Conservation (phyloP, 2,888 invertebrate species). For the Gymnosoma rotundatum region DNA sequence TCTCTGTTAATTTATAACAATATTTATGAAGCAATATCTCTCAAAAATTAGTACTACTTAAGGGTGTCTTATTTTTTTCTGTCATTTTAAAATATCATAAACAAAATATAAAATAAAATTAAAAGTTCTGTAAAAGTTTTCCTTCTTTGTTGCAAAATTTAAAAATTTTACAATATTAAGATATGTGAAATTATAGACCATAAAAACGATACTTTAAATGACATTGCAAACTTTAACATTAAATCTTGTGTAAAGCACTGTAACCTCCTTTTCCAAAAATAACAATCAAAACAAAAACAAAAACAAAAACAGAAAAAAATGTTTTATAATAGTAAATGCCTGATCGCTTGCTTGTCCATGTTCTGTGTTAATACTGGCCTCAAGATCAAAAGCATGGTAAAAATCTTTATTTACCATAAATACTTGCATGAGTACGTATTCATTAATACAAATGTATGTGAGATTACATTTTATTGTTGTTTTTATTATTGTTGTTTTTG, state of each 20-base stretch:
- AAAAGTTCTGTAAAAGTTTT: not conserved
- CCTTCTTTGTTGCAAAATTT: not conserved
- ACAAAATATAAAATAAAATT: not conserved
- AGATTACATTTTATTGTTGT: slow-evolving; percentile 46
- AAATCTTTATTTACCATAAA: slow-evolving; percentile 49
- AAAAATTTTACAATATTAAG: slow-evolving; percentile 6
- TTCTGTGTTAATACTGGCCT: slow-evolving; percentile 43
- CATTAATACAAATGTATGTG: slow-evolving; percentile 24
- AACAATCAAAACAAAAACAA: slow-evolving; percentile 16
- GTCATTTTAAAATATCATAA: too few species aligned
- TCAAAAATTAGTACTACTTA: too few species aligned
- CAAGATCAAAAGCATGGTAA: slow-evolving; percentile 68
- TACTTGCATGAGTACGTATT: slow-evolving; percentile 9
- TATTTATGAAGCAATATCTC: too few species aligned
- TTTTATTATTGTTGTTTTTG: slow-evolving; percentile 6
- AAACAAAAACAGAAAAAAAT: slow-evolving; percentile 6
- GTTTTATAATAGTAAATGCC: slow-evolving; percentile 3
- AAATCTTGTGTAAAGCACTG: slow-evolving; percentile 40
- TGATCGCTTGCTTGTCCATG: slow-evolving; percentile 4
- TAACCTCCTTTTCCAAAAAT: slow-evolving; percentile 54
- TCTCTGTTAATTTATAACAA: too few species aligned
- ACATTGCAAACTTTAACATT: slow-evolving; percentile 33
- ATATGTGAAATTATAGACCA: slow-evolving; percentile 12
- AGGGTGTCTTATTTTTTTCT: too few species aligned
- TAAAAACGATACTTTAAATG: slow-evolving; percentile 24